These are phyloP conservation scores for Melanocharis versteri DNA, from an alignment of 2,113 vertebrate genomes.

Conservation along the genomic window DNA sequence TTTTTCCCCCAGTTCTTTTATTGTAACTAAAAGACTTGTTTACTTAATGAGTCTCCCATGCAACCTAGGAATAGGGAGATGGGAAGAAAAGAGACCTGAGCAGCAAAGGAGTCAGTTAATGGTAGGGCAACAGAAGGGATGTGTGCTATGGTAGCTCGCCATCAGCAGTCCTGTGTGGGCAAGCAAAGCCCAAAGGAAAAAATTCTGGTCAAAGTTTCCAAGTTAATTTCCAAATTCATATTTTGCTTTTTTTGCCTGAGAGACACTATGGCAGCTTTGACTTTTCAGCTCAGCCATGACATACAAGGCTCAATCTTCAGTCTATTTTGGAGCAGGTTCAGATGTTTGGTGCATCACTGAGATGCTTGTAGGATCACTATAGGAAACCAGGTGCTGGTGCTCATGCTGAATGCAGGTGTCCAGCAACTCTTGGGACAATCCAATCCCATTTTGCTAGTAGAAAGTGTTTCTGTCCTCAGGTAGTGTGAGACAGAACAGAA, in stretches of 20 bases:
- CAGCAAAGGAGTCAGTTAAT: background rate
- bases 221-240: background rate
- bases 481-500: background rate
- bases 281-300: background rate
- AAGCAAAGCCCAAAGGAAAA: background rate
- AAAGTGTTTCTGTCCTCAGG: background rate
- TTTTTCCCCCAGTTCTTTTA: background rate
- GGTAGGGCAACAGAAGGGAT: background rate
- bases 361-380: background rate
- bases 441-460: background rate
- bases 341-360: background rate
- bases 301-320: background rate
- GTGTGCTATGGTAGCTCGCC: background rate
- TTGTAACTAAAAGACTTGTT: background rate
- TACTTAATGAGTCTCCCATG: background rate
- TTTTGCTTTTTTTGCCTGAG: background rate
- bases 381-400: background rate
- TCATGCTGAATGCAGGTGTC: background rate
- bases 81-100: background rate
- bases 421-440: background rate
- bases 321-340: background rate
- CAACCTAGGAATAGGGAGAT: background rate
- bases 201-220: background rate
- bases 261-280: background rate
- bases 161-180: background rate